These are phyloP conservation scores for Bovichtus variegatus DNA, from an alignment of 2,797 vertebrate species.

Conservation along the genomic window DNA sequence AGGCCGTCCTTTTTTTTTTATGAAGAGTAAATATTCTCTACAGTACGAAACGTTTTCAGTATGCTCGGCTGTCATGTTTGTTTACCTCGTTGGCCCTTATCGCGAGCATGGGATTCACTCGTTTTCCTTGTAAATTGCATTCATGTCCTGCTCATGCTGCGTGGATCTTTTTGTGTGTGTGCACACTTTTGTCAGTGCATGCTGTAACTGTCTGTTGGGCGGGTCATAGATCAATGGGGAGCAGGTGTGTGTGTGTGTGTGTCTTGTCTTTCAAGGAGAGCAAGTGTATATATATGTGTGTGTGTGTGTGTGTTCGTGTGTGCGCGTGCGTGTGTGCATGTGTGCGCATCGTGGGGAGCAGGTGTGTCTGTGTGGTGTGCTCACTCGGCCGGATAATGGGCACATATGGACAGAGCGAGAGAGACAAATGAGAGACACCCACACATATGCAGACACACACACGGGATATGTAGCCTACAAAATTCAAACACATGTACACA, in stretches of 20 bases:
- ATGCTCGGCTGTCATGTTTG: constrained; percentile 32
- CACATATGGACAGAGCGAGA: constrained; percentile 58
- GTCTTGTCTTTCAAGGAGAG: constrained; percentile 33
- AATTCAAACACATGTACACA: constrained; percentile 2
- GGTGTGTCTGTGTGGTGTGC: constrained; percentile 58
- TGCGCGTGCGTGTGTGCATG: not conserved
- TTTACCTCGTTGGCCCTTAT: constrained; percentile 3
- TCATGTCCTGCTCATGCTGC: constrained; percentile 12
- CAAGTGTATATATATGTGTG: constrained; percentile 27
- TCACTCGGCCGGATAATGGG: constrained; percentile 66
- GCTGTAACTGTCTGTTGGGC: constrained; percentile 39
- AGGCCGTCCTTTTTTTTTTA: constrained; percentile 13
- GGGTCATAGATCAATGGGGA: constrained; percentile 56
- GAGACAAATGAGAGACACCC: constrained; percentile 33
- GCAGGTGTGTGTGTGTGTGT: constrained; percentile 51
- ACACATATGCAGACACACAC: constrained; percentile 7
- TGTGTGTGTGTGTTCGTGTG: not conserved
- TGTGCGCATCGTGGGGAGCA: constrained; percentile 26
- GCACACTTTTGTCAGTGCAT: not conserved
- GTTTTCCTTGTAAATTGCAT: constrained; percentile 36
- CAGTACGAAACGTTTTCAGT: constrained; percentile 6
- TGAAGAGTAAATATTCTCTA: constrained; percentile 20
- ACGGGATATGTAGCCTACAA: not conserved
- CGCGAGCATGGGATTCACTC: constrained; percentile 20
- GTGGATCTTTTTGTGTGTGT: constrained; percentile 3